These are phyloP conservation scores for Coronaproctus castanopsis DNA, from an alignment of 2,888 invertebrate genomes.

Conservation along the genomic window DNA sequence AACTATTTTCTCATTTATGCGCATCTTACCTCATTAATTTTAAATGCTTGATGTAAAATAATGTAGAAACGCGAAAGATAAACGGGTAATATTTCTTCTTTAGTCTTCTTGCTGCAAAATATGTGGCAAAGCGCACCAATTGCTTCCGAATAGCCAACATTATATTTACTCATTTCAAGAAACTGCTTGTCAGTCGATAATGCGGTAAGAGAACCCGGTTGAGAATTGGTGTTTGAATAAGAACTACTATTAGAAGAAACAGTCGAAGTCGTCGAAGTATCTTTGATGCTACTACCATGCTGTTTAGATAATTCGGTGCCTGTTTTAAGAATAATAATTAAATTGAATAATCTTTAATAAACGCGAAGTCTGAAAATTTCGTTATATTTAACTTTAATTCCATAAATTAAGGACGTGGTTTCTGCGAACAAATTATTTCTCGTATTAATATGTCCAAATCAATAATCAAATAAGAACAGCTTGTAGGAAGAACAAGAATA, in stretches of 20 bases:
- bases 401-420: no score
- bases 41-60: constrained; percentile 69
- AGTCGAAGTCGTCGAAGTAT: constrained; percentile 9
- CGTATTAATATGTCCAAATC: no score
- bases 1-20: no score
- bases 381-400: no score
- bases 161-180: constrained; percentile 23
- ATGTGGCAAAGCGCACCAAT: constrained; percentile 86
- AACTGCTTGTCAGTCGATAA: constrained; percentile 15
- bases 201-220: constrained; percentile 43
- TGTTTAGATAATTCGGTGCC: background rate
- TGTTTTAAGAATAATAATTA: no score
- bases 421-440: no score
- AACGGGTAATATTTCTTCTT: constrained; percentile 75
- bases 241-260: constrained; percentile 24
- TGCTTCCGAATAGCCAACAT: constrained; percentile 72
- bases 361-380: no score
- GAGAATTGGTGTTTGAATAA: constrained; percentile 15
- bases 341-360: no score
- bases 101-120: constrained; percentile 85
- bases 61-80: constrained; percentile 88
- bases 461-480: no score
- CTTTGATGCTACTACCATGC: constrained; percentile 6
- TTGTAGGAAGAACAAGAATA: no score
- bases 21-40: constrained; percentile 36